These are phyloP conservation scores for Amyelois transitella DNA, from an alignment of 1,140 invertebrate species.

Conservation along the genomic window DNA sequence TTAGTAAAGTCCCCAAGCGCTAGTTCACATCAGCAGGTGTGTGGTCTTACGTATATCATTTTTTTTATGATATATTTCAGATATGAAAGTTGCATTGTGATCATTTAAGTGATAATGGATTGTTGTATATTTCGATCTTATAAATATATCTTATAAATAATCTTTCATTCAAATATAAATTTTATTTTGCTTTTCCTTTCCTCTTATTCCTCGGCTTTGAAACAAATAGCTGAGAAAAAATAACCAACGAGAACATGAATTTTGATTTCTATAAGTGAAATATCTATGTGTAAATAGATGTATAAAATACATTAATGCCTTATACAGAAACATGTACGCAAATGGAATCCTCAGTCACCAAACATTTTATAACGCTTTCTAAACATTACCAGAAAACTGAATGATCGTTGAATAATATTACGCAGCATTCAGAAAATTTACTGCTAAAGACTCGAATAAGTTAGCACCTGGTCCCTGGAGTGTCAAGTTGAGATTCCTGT, in stretches of 20 bases:
- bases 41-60: constrained; percentile 20
- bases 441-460: constrained; percentile 28
- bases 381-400: neutral
- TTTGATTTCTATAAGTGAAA: too few species aligned
- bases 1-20: constrained; percentile 20
- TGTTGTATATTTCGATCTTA: too few species aligned
- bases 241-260: too few species aligned
- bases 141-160: too few species aligned
- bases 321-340: neutral
- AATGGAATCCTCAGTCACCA: neutral
- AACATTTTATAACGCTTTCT: neutral
- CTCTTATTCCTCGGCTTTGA: too few species aligned
- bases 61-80: too few species aligned
- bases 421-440: constrained; percentile 55
- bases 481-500: constrained; percentile 47
- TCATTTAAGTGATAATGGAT: too few species aligned
- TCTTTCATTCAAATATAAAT: too few species aligned
- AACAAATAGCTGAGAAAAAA: too few species aligned
- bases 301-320: neutral
- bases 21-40: constrained; percentile 19
- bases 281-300: too few species aligned
- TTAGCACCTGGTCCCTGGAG: constrained; percentile 38
- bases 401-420: constrained; percentile 20
- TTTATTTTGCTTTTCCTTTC: too few species aligned
- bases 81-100: too few species aligned